Evolutionary conservation across 2,113 vertebrate genomes (phyloP), one percentile per base, ranked within the genome.

Genomic region (Tenebrosternarchus preto): DNA sequence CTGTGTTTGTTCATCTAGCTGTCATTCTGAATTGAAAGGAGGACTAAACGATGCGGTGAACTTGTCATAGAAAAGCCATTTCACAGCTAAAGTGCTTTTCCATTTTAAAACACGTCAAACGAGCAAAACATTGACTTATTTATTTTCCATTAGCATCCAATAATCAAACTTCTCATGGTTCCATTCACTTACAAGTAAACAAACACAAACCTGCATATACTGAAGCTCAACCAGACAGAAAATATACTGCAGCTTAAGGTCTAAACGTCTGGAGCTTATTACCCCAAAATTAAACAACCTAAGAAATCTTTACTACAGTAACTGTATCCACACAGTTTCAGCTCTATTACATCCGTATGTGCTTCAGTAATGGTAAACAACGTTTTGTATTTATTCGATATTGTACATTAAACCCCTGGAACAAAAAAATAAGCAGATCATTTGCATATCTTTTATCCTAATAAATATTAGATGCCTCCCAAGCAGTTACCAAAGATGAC

Each of bases 351-450:
- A 60, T 66, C 82, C 76, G 82, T 81, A 70, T 82, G 82, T 33
- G 53, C 57, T 22, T 39, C 76, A 81, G 88, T 71, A 82, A 87
- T 86, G 84, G 84, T 82, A 83, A 59, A 89, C 87, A n/a, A 80
- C 80, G 67, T 82, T 91, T 81, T 83, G 59, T 83, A 90, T 87
- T 89, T 86, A 89, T 90, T 86, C 84, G 85, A 72, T 76, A 31
- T 83, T 84, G 83, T 82, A 80, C 88, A 80, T 6, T 36, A 36
- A 82, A 88, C 78, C 82, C 53, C 64, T 78, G 43, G 16, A 50
- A 70, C 6, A 1, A 15, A 72, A 90, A n/a, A 20, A 53, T 36
- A 55, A 50, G 73, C 25, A 80, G 71, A 31, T 43, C 20, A 64
- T 73, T 69, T 43, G 24, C 19, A 85, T 78, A 31, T 78, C 63